phyloP scores from a whole-genome alignment of 2,888 invertebrate species.

The Drosophila algonquin region DNA sequence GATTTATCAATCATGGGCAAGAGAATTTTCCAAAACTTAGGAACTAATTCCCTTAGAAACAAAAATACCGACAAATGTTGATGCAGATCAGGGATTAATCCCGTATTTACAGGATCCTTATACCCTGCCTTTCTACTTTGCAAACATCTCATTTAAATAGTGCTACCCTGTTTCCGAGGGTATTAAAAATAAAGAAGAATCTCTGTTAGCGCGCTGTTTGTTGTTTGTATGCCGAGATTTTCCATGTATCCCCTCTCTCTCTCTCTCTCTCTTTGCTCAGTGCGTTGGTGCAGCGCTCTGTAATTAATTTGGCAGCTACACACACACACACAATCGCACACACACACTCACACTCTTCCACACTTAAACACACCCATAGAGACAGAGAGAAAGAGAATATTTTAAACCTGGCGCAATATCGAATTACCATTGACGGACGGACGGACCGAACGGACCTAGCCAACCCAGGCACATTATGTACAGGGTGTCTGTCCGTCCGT shows the following conservation, averaged over 20 bases:
- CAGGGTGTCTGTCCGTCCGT: slow-evolving; percentile 17
- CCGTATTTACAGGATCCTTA: too few relatives aligned
- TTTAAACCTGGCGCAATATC: slow-evolving; percentile 68
- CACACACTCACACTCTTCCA: not conserved
- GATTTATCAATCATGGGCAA: too few relatives aligned
- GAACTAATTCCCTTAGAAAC: not conserved
- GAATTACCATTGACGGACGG: slow-evolving; percentile 64
- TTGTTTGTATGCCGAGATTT: slow-evolving; percentile 26
- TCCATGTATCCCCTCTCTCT: slow-evolving; percentile 1
- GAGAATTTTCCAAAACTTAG: too few relatives aligned
- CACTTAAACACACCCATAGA: slow-evolving; percentile 2
- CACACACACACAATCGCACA: slow-evolving; percentile 17
- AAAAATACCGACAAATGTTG: not conserved
- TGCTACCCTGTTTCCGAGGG: not conserved
- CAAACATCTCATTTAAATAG: not conserved
- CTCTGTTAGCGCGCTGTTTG: slow-evolving; percentile 39
- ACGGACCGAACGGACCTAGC: slow-evolving; percentile 29
- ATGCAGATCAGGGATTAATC: not conserved
- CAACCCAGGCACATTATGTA: slow-evolving; percentile 5
- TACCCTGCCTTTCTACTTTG: not conserved
- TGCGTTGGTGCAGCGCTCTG: slow-evolving; percentile 71
- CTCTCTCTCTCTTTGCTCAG: slow-evolving; percentile 28
- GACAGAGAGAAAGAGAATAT: slow-evolving; percentile 61
- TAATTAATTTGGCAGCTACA: slow-evolving; percentile 74
- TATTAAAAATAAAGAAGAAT: slow-evolving; percentile 15